phyloP scores from a whole-genome alignment of 2,888 invertebrate genomes.

The Mythimna pallens region DNA sequence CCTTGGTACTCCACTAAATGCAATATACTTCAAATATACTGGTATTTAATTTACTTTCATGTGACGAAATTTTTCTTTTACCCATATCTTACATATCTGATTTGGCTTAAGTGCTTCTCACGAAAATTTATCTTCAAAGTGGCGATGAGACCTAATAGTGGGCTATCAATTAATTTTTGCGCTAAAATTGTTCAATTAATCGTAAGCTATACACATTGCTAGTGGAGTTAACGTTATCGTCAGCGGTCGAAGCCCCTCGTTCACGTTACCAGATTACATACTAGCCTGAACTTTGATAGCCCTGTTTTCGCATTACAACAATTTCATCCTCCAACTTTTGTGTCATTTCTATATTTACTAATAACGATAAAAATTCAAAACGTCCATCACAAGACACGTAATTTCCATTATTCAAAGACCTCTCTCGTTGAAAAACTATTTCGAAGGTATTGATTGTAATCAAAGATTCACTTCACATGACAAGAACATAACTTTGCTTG shows the following conservation, averaged over 20 bases:
- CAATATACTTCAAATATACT: conserved; percentile 25
- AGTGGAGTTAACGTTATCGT: conserved; percentile 80
- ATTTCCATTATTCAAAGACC: conserved; percentile 36
- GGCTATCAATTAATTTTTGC: conserved; percentile 64
- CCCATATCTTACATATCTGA: neutral
- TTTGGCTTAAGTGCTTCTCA: conserved; percentile 10
- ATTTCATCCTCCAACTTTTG: conserved; percentile 70
- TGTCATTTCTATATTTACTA: conserved; percentile 51
- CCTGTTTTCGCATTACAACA: conserved; percentile 75
- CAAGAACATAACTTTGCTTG: conserved; percentile 40
- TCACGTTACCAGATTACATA: conserved; percentile 82
- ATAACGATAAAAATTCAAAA: conserved; percentile 26
- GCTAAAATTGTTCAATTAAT: conserved; percentile 71
- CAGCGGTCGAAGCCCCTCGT: conserved; percentile 86
- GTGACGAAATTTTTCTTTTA: neutral
- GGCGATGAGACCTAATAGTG: conserved; percentile 20
- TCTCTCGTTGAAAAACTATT: conserved; percentile 26
- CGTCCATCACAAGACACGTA: conserved; percentile 9
- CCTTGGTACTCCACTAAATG: conserved; percentile 11
- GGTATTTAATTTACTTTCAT: neutral
- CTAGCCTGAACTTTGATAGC: conserved; percentile 84
- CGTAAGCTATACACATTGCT: conserved; percentile 58
- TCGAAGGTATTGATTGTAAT: conserved; percentile 11
- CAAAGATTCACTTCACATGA: conserved; percentile 43
- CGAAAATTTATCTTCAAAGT: conserved; percentile 21